These are phyloP conservation scores for Halcyon leucocephala DNA, from an alignment of 2,797 vertebrate species.

Conservation along the genomic window DNA sequence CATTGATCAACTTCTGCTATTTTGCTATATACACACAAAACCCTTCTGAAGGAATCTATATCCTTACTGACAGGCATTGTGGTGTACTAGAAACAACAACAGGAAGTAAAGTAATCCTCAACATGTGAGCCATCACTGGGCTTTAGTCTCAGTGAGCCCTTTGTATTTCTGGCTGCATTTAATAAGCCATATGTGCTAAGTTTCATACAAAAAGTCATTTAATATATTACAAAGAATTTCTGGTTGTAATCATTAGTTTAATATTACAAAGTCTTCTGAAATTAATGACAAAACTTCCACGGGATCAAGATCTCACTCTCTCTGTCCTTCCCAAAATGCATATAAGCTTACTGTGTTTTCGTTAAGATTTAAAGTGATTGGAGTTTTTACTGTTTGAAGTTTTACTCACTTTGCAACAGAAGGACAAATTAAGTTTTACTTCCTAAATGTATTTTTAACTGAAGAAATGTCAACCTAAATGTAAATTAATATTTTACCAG, in stretches of 20 bases:
- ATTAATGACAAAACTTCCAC: background rate
- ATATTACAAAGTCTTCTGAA: background rate
- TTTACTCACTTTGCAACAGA: background rate
- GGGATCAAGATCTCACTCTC: background rate
- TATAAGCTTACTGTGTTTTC: background rate
- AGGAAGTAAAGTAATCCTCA: background rate
- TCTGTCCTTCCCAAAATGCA: background rate
- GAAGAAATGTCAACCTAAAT: background rate
- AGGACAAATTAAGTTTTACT: background rate
- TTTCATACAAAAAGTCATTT: background rate
- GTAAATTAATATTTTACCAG: background rate
- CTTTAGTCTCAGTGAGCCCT: background rate
- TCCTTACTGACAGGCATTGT: background rate
- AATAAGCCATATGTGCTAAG: background rate
- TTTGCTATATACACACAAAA: background rate
- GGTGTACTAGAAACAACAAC: background rate
- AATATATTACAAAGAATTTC: background rate
- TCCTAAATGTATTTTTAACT: background rate
- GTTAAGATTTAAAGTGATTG: background rate
- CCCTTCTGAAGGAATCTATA: background rate
- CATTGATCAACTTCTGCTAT: background rate
- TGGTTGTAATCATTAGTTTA: background rate
- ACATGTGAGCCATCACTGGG: background rate
- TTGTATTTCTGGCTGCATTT: background rate
- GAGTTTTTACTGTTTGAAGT: background rate